Evolutionary conservation across 2,797 vertebrate species (phyloP), one percentile per base, ranked within the genome.

Genomic region (Hyperoplus immaculatus): DNA sequence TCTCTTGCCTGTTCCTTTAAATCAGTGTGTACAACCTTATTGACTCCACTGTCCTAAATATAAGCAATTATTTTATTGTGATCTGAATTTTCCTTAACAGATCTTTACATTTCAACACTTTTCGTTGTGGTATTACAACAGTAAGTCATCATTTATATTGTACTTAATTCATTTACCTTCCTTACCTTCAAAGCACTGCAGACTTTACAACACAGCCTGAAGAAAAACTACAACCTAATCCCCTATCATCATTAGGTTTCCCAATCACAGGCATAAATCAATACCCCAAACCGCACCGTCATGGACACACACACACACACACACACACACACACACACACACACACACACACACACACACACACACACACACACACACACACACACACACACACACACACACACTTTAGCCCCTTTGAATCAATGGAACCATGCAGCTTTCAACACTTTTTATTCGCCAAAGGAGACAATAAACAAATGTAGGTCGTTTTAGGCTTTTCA

Each of bases 161-260:
- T 2, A 29, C 29, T 29, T 29, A 29, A 29, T 29, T 29, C 29
- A 29, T 29, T 29, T 3, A 29, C 3, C 0, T 0, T 63, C 11
- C 9, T 3, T 9, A 51, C 45, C n/a, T 3, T 21, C 18, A 45
- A n/a, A 29, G 18, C 39, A 14, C 4, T 47, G 16, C 42, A 29
- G 43, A 29, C 51, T 29, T 29, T 15, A 39, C 55, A 47, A 10
- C 10, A 6, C 0, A 12, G 42, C 63, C 47, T 14, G 41, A 63
- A 51, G 8, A 67, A 42, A 42, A 78, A 71, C 71, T 55, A 41
- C 45, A 36, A 11, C 36, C 38, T 50, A 29, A 73, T 72, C 49
- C 49, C 16, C 6, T 29, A 6, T 18, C 4, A 75, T 80, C 70
- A 59, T 58, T 58, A 47, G 41, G 47, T 41, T 62, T 61, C 50